Conservation (phyloP, 92 coral and sea anemone species). For the Plumapathes pennacea region DNA sequence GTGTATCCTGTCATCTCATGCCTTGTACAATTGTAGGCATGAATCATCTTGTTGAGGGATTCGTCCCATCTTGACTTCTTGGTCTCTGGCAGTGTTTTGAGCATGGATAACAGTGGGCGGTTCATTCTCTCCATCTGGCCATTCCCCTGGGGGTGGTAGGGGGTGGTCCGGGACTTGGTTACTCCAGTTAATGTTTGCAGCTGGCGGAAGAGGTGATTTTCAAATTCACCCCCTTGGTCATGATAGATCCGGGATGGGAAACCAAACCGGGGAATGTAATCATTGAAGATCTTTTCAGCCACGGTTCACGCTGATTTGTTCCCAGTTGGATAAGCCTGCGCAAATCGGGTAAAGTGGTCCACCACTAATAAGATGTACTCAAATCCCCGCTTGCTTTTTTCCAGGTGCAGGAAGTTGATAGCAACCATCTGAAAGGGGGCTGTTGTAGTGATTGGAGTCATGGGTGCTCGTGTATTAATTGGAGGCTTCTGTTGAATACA, state of each 20-base stretch:
- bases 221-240: constrained; percentile 27
- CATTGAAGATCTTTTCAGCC: constrained; percentile 15
- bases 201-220: constrained; percentile 19
- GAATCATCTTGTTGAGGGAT: constrained; percentile 22
- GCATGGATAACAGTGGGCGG: constrained; percentile 17
- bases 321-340: constrained; percentile 34
- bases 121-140: constrained; percentile 21
- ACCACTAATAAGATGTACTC: constrained; percentile 10
- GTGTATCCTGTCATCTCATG: constrained; percentile 18
- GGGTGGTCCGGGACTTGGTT: constrained; percentile 21
- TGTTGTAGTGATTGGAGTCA: constrained; percentile 5
- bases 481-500: constrained; percentile 14
- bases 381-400: constrained; percentile 24
- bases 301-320: constrained; percentile 33
- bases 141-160: constrained; percentile 23
- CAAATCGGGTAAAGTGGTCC: constrained; percentile 12
- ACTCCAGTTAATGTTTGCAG: constrained; percentile 13
- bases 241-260: constrained; percentile 15
- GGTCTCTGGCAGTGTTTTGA: constrained; percentile 21
- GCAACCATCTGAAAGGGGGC: constrained; percentile 23
- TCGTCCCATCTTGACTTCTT: constrained; percentile 24
- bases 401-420: constrained; percentile 18
- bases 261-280: constrained; percentile 15
- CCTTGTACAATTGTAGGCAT: constrained; percentile 22
- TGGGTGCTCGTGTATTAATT: constrained; percentile 1